Base-by-base conservation (phyloP, 2,797 vertebrate species). In the Neoniphon sammara region DNA sequence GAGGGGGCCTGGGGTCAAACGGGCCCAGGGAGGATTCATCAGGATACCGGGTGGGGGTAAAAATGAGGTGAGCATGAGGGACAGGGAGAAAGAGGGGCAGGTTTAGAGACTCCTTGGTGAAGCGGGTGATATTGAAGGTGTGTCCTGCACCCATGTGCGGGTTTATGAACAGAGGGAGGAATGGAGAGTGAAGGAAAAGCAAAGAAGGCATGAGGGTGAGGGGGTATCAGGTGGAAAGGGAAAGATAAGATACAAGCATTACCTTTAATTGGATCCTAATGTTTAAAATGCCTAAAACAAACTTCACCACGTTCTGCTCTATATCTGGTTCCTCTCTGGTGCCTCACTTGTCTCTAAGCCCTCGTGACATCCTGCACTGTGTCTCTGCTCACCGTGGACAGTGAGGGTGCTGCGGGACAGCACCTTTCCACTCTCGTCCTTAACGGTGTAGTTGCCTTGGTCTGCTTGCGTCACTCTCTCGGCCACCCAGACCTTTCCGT, bases 371-470 rank as follows among this genome's bases (percentile, higher is more conserved):
- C 58, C 59, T 2, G 9, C 36, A 12, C 34, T 70, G 23, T 4
- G n/a, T 23, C 53, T 65, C 30, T 56, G 62, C 91, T 94, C 85
- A 94, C 93, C 93, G 0, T 81, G 85, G 47, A 94, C 91, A 11
- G 66, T 71, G n/a, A 94, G 91, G 44, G 84, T 87, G 74, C 85
- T 85, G 49, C 85, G 89, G 50, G 88, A 90, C 75, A 94, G 23
- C 46, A 87, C 81, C 39, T 77, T 91, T 58, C 92, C 91, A 0
- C 17, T 11, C 4, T 15, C 21, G 17, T 92, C 89, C 66, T 65
- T 88, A 56, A 93, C 1, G 0, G 91, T 94, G 85, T 93, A 94
- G 86, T 91, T 91, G 66, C 93, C 93, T 69, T 93, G 92, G 85
- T 94, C 92, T 0, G 70, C 85, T n/a, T 91, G 91, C 0, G 90